These are phyloP conservation scores for Temnothorax rugatulus DNA, from an alignment of 2,888 invertebrate genomes.

Conservation along the genomic window DNA sequence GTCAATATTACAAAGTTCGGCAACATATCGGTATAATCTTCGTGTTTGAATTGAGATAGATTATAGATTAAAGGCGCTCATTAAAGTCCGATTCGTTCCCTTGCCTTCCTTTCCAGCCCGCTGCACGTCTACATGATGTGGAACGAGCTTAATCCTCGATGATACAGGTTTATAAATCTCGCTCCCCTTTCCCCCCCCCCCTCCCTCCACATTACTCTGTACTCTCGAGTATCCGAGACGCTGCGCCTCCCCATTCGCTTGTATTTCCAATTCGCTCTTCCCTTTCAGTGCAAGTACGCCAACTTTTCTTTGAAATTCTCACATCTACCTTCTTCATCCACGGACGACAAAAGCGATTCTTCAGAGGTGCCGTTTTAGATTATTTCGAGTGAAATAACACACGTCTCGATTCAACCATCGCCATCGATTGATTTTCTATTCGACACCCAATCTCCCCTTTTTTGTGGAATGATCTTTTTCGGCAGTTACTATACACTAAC, in stretches of 20 bases:
- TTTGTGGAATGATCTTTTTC: not conserved
- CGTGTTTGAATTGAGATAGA: conserved; percentile 14
- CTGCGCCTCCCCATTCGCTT: conserved; percentile 4
- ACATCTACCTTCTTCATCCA: conserved; percentile 10
- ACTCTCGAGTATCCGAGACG: not conserved
- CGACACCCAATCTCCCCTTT: not conserved
- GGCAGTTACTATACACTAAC: not conserved
- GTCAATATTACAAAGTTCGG: not conserved
- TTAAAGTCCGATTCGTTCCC: conserved; percentile 40
- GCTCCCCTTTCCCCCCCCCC: not conserved
- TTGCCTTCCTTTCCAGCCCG: not conserved
- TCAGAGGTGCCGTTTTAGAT: not conserved
- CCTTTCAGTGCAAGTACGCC: conserved; percentile 2
- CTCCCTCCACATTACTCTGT: not conserved
- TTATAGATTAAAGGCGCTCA: conserved; percentile 27
- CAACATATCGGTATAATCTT: not conserved
- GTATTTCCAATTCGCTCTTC: conserved; percentile 38
- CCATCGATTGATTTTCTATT: not conserved
- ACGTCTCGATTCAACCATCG: not conserved
- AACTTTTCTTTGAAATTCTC: conserved; percentile 11
- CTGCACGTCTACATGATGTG: conserved; percentile 15
- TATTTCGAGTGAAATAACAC: conserved; percentile 43
- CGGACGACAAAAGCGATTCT: conserved; percentile 10
- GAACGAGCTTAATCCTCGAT: conserved; percentile 37
- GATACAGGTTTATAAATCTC: conserved; percentile 46